phyloP scores from a whole-genome alignment of 2,888 invertebrate genomes.

The Gnatocerus cornutus region DNA sequence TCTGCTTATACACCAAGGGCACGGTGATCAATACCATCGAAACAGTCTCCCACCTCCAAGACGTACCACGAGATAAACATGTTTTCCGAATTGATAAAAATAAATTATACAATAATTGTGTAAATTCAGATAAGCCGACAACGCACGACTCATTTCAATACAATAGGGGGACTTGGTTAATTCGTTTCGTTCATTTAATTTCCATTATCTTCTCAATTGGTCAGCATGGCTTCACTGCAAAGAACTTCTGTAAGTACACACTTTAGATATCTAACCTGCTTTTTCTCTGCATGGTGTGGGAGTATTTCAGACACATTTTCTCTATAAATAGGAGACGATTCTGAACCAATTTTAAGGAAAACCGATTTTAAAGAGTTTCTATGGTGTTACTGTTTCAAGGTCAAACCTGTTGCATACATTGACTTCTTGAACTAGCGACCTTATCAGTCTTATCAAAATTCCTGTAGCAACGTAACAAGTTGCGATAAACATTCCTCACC shows the following conservation, averaged over 20 bases:
- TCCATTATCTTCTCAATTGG: constrained; percentile 9
- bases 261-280: constrained; percentile 24
- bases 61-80: constrained; percentile 31
- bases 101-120: constrained; percentile 42
- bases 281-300: background rate
- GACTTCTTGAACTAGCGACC: constrained; percentile 32
- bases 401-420: constrained; percentile 23
- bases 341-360: background rate
- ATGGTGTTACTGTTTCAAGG: constrained; percentile 12
- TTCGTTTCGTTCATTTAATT: background rate
- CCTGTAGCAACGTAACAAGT: constrained; percentile 22
- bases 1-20: constrained; percentile 19
- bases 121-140: constrained; percentile 45
- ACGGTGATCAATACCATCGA: constrained; percentile 11
- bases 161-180: constrained; percentile 23
- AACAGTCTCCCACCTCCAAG: background rate
- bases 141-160: constrained; percentile 36
- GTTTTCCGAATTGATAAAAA: constrained; percentile 43
- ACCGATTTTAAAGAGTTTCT: background rate
- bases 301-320: background rate
- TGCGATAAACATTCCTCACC: constrained; percentile 6
- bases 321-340: background rate
- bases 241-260: constrained; percentile 28
- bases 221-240: constrained; percentile 29
- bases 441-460: constrained; percentile 21